These are phyloP conservation scores for Conops quadrifasciatus DNA, from an alignment of 2,888 invertebrate genomes.

Conservation along the genomic window DNA sequence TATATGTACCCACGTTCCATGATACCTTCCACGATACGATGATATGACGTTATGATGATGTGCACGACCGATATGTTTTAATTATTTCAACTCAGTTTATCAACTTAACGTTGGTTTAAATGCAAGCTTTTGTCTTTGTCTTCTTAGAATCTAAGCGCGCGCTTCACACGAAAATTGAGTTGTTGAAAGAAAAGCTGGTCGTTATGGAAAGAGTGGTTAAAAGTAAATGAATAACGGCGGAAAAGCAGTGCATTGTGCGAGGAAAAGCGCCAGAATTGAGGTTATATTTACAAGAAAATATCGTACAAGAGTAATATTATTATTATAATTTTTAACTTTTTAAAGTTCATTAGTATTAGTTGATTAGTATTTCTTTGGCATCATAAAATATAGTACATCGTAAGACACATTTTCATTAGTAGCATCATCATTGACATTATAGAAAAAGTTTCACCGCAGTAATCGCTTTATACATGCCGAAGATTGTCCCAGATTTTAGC, in stretches of 20 bases:
- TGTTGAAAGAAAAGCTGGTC: neutral
- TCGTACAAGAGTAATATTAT: too few relatives aligned
- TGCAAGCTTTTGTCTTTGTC: slow-evolving; percentile 6
- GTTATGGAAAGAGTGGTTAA: neutral
- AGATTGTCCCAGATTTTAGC: too few relatives aligned
- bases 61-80: neutral
- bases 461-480: too few relatives aligned
- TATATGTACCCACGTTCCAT: neutral
- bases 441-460: too few relatives aligned
- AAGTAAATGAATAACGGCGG: neutral
- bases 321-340: too few relatives aligned
- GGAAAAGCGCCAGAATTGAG: neutral
- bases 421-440: too few relatives aligned
- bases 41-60: neutral
- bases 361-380: too few relatives aligned
- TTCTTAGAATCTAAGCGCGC: neutral
- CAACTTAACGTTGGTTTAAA: slow-evolving; percentile 16
- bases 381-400: too few relatives aligned
- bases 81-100: neutral
- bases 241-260: neutral
- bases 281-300: neutral
- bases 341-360: too few relatives aligned
- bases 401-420: too few relatives aligned
- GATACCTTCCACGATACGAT: neutral
- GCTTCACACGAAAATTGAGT: slow-evolving; percentile 18